phyloP scores from a whole-genome alignment of 1,140 invertebrate genomes.

The Platyscapa corneri region DNA sequence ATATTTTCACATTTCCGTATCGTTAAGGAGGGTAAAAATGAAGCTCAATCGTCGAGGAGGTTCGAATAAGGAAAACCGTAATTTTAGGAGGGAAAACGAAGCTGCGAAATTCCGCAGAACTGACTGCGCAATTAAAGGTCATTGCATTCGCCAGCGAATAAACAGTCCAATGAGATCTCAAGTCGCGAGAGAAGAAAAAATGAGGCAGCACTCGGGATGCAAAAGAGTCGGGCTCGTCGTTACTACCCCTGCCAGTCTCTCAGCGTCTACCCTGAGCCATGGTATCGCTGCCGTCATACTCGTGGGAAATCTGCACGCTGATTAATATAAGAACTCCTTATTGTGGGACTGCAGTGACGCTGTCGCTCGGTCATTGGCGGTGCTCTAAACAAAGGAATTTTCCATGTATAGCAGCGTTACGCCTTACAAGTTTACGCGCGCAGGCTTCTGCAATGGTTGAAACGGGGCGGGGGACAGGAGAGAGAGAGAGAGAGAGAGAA shows the following conservation, averaged over 20 bases:
- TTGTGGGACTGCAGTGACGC: constrained; percentile 36
- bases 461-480: background rate
- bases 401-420: background rate
- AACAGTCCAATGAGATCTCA: constrained; percentile 16
- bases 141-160: background rate
- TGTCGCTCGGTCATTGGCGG: constrained; percentile 46
- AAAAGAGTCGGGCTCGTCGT: constrained; percentile 28
- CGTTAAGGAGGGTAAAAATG: no score
- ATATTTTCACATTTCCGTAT: no score
- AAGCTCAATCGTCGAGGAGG: no score
- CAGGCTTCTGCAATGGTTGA: background rate
- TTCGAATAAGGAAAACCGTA: background rate
- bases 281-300: constrained; percentile 32
- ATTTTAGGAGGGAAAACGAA: background rate
- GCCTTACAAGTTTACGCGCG: constrained; percentile 2
- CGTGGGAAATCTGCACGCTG: constrained; percentile 58
- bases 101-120: background rate
- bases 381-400: constrained; percentile 46
- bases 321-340: constrained; percentile 54
- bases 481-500: constrained; percentile 13
- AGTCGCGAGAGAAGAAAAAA: constrained; percentile 17
- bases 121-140: background rate
- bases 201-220: background rate
- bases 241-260: background rate
- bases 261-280: background rate